phyloP scores from a whole-genome alignment of 2,888 invertebrate genomes.

The Scaptomyza parva region DNA sequence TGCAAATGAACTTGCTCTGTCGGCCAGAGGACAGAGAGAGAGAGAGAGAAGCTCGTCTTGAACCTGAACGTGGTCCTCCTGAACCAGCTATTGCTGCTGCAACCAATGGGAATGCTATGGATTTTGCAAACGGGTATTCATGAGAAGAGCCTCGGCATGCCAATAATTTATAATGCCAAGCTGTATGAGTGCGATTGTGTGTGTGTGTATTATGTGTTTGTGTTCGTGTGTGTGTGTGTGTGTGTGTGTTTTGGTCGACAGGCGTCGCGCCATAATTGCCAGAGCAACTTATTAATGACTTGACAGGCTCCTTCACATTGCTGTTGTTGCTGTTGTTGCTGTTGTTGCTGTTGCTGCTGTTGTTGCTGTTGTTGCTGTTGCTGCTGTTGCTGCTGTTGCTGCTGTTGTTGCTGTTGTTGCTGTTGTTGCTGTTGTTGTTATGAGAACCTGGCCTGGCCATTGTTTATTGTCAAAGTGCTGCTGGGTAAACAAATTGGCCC shows the following conservation, averaged over 20 bases:
- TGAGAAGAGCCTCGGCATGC: conserved; percentile 52
- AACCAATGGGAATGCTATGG: conserved; percentile 37
- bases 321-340: conserved; percentile 14
- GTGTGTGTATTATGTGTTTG: conserved; percentile 31
- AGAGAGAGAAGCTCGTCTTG: conserved; percentile 18
- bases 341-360: conserved; percentile 8
- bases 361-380: conserved; percentile 18
- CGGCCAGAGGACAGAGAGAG: background rate
- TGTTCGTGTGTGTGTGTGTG: conserved; percentile 21
- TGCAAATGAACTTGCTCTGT: conserved; percentile 51
- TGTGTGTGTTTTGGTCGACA: conserved; percentile 51
- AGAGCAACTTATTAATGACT: conserved; percentile 61
- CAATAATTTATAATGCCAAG: conserved; percentile 55
- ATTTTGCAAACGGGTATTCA: conserved; percentile 53
- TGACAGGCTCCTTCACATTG: conserved; percentile 41
- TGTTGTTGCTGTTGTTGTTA: conserved; percentile 7
- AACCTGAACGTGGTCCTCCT: conserved; percentile 24
- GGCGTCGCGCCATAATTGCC: conserved; percentile 58
- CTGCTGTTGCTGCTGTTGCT: conserved; percentile 3
- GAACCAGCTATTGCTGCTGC: conserved; percentile 7
- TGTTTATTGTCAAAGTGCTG: conserved; percentile 48
- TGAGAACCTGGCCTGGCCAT: conserved; percentile 24
- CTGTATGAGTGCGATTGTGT: conserved; percentile 14
- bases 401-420: conserved; percentile 13
- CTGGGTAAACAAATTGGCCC: conserved; percentile 43